Evolutionary conservation across 2,888 invertebrate species (phyloP), one percentile per base, ranked within the genome.

Genomic region (Branchellion lobata): DNA sequence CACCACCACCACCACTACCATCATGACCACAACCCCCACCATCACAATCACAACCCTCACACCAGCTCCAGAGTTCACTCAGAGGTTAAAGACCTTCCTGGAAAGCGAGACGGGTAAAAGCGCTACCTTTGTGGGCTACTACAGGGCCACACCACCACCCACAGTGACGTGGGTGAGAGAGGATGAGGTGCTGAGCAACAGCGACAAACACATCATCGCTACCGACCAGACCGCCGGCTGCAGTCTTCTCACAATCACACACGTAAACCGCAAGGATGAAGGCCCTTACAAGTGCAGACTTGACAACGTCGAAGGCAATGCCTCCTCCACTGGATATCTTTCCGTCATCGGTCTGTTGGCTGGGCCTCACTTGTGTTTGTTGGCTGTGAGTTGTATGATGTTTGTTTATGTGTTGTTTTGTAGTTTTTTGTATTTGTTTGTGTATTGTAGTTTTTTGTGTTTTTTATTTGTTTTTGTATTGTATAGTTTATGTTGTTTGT

Each of bases 251-350:
- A 74, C 71, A 18, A 78, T 81, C 47, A 34, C 72, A 47, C 65
- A 80, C n/a, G 73, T 78, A 33, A 68, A 72, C 47, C 78, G 80
- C 68, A 53, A 33, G 33, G 83, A 83, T 72, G 83, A 83, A 61
- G 83, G 81, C 1, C 80, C 83, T 1, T 83, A 82, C 80, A 83
- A 82, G 72, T 83, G 82, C 61, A 83, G 80, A 68, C 80, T 81
- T 0, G 82, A 82, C 61, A 83, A 83, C 65, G 33, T 78, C 18
- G 83, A 83, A 34, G 83, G 83, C 21, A 80, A 80, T 57, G 81
- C 83, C 31, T 82, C 82, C 18, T 81, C 83, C 57, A 83, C 82
- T 47, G 83, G 83, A 27, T 83, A 83, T 65, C 75, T 83, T 14
- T 81, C 82, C 24, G 82, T 83, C 65, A 81, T 79, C 78, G 82